Base-by-base conservation (phyloP, 2,797 vertebrate species). In the Serranus cabrilla region DNA sequence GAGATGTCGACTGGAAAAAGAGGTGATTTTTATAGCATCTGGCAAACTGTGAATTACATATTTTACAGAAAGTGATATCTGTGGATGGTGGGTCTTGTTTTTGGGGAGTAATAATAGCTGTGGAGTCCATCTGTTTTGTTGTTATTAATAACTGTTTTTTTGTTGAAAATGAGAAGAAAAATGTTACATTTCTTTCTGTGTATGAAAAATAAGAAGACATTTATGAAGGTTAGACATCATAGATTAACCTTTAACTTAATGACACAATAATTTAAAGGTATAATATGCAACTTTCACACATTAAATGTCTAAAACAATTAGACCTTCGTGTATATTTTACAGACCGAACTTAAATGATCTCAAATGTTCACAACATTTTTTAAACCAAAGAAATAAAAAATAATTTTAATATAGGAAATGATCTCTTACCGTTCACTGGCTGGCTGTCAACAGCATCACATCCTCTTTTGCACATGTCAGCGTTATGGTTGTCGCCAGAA, bases 1-100 rank as follows among this genome's bases (percentile, higher is more conserved):
- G 78, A 84, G 71, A 71, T 86, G 82, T 80, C 25, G 76, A 13
- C 45, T 43, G 13, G 40, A 62, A 78, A 71, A 70, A 31, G 54
- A 74, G 34, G 27, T 54, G 50, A 49, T 69, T 72, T 59, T 61
- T 74, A 78, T 50, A 52, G 60, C 37, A 56, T 68, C 58, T 82
- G 75, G 46, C 66, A 74, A 80, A 76, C 65, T 71, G 42, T 54
- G 20, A 83, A 57, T 76, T 51, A 57, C 31, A 49, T 51, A 11
- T 75, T 76, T 34, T 63, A 57, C 16, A 16, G 56, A 31, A 52
- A 27, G 42, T 20, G 21, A 37, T 8, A 56, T 43, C 16, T 65
- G 16, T 31, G 8, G 10, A 20, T 17, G 55, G 39, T 31, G 11
- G 39, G 57, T 25, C 27, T 70, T 52, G 55, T 61, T 55, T 64